Conservation (phyloP, 2,888 invertebrate genomes). For the Platynereis dumerilii region DNA sequence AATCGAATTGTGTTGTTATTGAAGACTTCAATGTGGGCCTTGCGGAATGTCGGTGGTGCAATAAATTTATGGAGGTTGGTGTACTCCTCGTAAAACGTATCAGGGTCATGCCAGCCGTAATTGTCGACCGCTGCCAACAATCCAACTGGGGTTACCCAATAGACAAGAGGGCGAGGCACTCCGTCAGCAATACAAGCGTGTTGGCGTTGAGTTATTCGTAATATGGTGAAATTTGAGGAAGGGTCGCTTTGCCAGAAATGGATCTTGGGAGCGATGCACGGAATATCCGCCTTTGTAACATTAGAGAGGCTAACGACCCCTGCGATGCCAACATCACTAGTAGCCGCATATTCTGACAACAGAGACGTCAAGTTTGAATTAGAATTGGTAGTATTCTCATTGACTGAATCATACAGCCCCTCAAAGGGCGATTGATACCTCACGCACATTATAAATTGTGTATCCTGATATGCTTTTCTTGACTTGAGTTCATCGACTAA, state of each 20-base stretch:
- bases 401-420: too few relatives aligned
- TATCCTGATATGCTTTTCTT: background rate
- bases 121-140: background rate
- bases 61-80: background rate
- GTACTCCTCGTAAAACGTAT: background rate
- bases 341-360: too few relatives aligned
- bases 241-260: too few relatives aligned
- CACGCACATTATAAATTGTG: background rate
- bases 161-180: slow-evolving; percentile 22
- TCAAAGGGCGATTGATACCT: slow-evolving; percentile 10
- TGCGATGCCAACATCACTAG: too few relatives aligned
- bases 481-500: slow-evolving; percentile 1
- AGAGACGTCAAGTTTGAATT: too few relatives aligned
- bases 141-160: slow-evolving; percentile 30
- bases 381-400: too few relatives aligned
- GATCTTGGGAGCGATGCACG: too few relatives aligned
- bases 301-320: too few relatives aligned
- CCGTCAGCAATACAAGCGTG: slow-evolving; percentile 27
- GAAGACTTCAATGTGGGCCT: slow-evolving; percentile 7
- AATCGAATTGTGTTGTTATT: slow-evolving; percentile 15
- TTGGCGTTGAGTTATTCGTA: slow-evolving; percentile 6
- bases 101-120: slow-evolving; percentile 10
- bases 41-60: slow-evolving; percentile 8
- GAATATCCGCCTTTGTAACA: too few relatives aligned
- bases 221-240: background rate